Evolutionary conservation across 2,888 invertebrate genomes (phyloP), one percentile per base, ranked within the genome.

Genomic region (Elegia similella): DNA sequence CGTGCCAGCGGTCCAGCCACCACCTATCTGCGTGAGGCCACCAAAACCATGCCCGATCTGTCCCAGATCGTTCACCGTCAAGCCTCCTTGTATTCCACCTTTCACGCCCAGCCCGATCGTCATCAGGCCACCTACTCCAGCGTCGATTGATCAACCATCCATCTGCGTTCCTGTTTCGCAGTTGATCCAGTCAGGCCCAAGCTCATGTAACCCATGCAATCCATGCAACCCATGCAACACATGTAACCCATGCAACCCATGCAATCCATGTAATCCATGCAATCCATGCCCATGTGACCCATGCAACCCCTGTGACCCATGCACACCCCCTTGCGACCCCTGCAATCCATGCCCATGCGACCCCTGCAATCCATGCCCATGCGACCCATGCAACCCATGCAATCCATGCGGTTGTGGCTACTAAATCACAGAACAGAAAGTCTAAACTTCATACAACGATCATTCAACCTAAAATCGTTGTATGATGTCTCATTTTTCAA

Each of bases 11-110:
- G 77, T 88, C 1, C 71, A 71, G 1, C 84, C 84, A 0, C 70
- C 79, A 0, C 66, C 82, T 0, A 73, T 87, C 6, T 60, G 67
- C 1, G 76, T 88, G 0, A 67, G 65, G 6, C 82, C 83, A 13
- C 85, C 84, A 0, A 60, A 61, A 0, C 78, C 75, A 0, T 12
- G 59, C 0, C 75, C 80, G 0, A 64, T 88, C 0, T 64, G 64
- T 17, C 75, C 74, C 0, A 61, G 69, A 1, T 48, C 77, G 0
- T 67, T 80, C 1, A 64, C 59, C 2, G 69, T 80, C 1, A 65
- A 58, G 1, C 73, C 73, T 0, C 69, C 72, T 0, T 70, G 73
- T 10, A 81, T 88, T 15, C 12, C 47, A 34, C 16, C 50, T 2
- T 50, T 50, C 17, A 50, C 50, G 1, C 50, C 50, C 1, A 34